Evolutionary conservation across 2,113 vertebrate species (phyloP), one percentile per base, ranked within the genome.

Genomic region (Nycticryphes semicollaris): DNA sequence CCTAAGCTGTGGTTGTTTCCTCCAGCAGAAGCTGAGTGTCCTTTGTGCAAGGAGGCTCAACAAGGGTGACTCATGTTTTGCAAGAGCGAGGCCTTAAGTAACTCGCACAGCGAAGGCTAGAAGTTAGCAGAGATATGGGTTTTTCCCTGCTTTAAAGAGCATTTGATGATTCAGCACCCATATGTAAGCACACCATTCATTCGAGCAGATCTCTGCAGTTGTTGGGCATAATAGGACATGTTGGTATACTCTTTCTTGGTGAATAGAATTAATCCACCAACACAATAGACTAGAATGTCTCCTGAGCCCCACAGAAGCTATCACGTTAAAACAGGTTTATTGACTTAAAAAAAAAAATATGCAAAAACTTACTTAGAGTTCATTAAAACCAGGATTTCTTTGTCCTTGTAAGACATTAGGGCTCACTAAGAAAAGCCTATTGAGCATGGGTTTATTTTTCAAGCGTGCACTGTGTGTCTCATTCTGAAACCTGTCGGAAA

Each of bases 301-400:
- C 70, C 64, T 94, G 87, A 96, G 94, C 84, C 78, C 43, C 51
- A 24, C 9, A n/a, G 93, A 96, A 97, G 81, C 87, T 85, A 94
- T 97, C 96, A 92, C 43, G 63, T 96, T 96, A 94, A 94, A 97
- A 97, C 96, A 97, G 89, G 94, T 96, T 96, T 94, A 95, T 91
- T 93, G 57, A 80, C 89, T 94, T 96, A 13, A 39, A 1, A 8
- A 84, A 22, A 63, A 93, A 84, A 93, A 82, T 47, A 62, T 70
- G 81, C 78, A 87, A 94, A 91, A 94, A 77, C 81, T 79, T 87
- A 89, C 11, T 84, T 84, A 89, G 73, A 84, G 74, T 91, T 94
- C 81, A 78, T 95, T 91, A 96, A 89, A 91, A 39, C 59, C 47
- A 63, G 77, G 70, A 47, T 94, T 94, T 95, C 63, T 89, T 96